Conservation (phyloP, 30 jellyfish, hydroid and myxozoan species). For the Cassiopea andromeda region DNA sequence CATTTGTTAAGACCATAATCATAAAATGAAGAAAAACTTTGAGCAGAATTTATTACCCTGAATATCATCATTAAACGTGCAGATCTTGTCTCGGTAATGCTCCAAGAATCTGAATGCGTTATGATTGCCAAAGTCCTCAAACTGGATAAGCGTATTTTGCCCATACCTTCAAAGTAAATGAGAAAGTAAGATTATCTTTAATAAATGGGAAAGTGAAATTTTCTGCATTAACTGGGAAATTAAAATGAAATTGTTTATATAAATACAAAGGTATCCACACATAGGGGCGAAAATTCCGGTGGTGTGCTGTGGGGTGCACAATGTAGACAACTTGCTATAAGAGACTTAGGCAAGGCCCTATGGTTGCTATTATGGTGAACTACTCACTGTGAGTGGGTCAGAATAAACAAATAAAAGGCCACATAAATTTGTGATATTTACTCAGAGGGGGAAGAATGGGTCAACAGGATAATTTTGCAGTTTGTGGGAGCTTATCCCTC, state of each 20-base stretch:
- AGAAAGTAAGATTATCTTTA: conserved; percentile 4
- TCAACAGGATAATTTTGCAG: too few relatives aligned
- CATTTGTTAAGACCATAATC: not conserved
- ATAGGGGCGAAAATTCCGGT: too few relatives aligned
- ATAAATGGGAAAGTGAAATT: not conserved
- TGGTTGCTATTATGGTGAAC: not conserved
- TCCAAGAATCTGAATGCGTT: conserved; percentile 91
- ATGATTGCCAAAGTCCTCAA: conserved; percentile 95
- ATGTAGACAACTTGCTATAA: not conserved
- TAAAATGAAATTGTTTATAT: not conserved
- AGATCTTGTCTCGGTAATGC: conserved; percentile 72
- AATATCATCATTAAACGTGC: conserved; percentile 94
- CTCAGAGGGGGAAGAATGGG: too few relatives aligned
- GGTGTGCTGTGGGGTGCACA: too few relatives aligned
- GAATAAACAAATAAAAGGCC: too few relatives aligned
- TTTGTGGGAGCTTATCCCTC: too few relatives aligned
- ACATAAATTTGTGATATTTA: too few relatives aligned
- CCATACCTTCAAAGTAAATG: conserved; percentile 72
- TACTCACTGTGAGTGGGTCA: too few relatives aligned
- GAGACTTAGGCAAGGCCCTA: not conserved
- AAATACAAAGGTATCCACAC: not conserved
- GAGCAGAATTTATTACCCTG: conserved; percentile 63
- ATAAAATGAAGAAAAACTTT: not conserved
- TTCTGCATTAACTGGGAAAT: not conserved
- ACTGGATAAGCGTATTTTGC: conserved; percentile 81